These are phyloP conservation scores for Montipora efflorescens DNA, from an alignment of 64 coral and sea anemone species.

Conservation along the genomic window DNA sequence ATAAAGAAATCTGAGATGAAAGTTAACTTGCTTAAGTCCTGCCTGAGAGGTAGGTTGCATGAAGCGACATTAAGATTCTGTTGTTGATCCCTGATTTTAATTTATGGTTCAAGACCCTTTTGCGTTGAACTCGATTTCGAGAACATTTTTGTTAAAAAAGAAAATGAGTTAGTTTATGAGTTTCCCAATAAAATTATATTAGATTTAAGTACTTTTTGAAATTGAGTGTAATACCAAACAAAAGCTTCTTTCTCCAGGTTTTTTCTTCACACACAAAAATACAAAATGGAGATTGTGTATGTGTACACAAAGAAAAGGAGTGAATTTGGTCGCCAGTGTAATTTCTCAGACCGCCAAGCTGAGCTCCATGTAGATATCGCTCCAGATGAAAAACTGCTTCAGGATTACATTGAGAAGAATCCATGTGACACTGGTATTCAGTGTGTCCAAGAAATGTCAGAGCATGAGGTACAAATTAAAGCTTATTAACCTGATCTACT, in stretches of 20 bases:
- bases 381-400: constrained; percentile 94
- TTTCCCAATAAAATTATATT: too few species aligned
- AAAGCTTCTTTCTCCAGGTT: not conserved
- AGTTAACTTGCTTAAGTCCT: too few species aligned
- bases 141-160: too few species aligned
- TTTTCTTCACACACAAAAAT: not conserved
- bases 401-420: constrained; percentile 97
- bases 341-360: constrained; percentile 98
- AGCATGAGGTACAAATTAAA: constrained; percentile 81
- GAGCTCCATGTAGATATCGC: constrained; percentile 98
- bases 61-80: too few species aligned
- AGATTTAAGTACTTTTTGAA: too few species aligned
- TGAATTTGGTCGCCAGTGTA: constrained; percentile 98
- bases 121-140: too few species aligned
- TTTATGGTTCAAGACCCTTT: too few species aligned
- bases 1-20: not conserved
- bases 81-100: too few species aligned
- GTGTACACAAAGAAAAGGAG: constrained; percentile 99
- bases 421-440: constrained; percentile 99
- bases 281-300: constrained; percentile 98
- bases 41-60: too few species aligned
- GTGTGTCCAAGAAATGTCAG: constrained; percentile 99
- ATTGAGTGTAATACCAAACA: not conserved
- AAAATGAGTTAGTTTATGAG: too few species aligned
- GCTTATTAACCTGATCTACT: too few species aligned